Evolutionary conservation across 1,140 invertebrate genomes (phyloP).

Genomic region (Daktulosphaira vitifoliae): DNA sequence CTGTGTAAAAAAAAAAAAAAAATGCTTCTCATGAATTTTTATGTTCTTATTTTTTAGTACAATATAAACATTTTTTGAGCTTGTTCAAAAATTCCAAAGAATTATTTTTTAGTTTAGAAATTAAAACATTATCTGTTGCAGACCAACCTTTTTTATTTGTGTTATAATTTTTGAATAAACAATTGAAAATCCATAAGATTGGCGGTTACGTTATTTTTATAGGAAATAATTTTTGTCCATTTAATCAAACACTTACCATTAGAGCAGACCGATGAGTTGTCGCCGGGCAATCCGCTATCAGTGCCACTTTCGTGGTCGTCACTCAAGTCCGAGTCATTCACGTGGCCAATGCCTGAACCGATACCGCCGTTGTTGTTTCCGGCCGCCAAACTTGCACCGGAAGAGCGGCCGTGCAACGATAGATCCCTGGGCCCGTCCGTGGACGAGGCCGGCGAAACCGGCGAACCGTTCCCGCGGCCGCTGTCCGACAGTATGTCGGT

Average conservation of each 20-base stretch:
- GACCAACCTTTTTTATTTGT: too few species aligned
- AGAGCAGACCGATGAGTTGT: conserved; percentile 42
- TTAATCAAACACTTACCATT: conserved; percentile 43
- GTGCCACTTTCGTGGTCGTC: conserved; percentile 42
- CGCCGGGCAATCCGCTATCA: conserved; percentile 40
- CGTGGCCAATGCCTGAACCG: conserved; percentile 18
- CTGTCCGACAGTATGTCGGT: conserved; percentile 41
- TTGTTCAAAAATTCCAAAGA: too few species aligned
- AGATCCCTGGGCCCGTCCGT: conserved; percentile 39
- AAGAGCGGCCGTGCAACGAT: conserved; percentile 39
- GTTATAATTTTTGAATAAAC: too few species aligned
- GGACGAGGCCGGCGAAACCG: conserved; percentile 38
- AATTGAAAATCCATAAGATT: too few species aligned
- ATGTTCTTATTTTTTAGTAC: too few species aligned
- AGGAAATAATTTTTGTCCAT: too few species aligned
- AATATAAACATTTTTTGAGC: too few species aligned
- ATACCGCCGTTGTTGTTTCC: conserved; percentile 31
- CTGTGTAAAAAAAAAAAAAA: too few species aligned
- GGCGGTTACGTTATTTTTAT: too few species aligned
- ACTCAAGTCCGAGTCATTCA: conserved; percentile 38
- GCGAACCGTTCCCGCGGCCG: conserved; percentile 31
- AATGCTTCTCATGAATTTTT: too few species aligned
- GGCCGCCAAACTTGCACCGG: conserved; percentile 14
- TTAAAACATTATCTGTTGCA: too few species aligned
- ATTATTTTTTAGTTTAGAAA: too few species aligned